Evolutionary conservation across 2,113 vertebrate genomes (phyloP).

Genomic region (Solea senegalensis): DNA sequence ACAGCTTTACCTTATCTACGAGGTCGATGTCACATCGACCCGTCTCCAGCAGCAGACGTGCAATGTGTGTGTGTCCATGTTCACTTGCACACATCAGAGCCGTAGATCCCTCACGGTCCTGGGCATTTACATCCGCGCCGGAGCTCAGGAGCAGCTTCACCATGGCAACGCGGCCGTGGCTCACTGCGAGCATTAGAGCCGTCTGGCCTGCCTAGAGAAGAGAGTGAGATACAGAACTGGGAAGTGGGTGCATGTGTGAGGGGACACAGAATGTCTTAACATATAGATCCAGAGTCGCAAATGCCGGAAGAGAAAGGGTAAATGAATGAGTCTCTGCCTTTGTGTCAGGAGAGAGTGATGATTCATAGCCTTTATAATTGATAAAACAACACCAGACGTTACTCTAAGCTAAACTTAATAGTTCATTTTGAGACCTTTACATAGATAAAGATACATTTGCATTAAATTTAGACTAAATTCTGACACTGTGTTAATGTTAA

Average conservation of each 20-base stretch:
- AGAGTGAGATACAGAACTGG: constrained; percentile 15
- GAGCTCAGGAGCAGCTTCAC: constrained; percentile 87
- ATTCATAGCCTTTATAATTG: no score
- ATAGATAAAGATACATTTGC: background rate
- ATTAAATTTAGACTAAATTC: background rate
- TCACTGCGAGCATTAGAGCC: constrained; percentile 90
- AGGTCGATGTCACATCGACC: constrained; percentile 82
- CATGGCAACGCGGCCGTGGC: constrained; percentile 89
- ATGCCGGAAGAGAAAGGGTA: no score
- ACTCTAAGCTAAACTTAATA: no score
- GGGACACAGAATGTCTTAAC: no score
- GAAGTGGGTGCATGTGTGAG: background rate
- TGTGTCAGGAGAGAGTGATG: no score
- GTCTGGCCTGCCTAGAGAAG: constrained; percentile 87
- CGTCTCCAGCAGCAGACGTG: constrained; percentile 84
- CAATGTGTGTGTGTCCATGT: constrained; percentile 89
- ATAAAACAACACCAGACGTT: no score
- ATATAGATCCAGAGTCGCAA: no score
- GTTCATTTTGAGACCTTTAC: no score
- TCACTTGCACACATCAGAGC: constrained; percentile 92
- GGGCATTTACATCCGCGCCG: constrained; percentile 82
- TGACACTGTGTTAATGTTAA: background rate
- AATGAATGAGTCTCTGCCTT: no score
- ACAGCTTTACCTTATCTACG: constrained; percentile 81
- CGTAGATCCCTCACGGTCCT: constrained; percentile 88